Evolutionary conservation across 2,113 vertebrate species (phyloP), one percentile per base, ranked within the genome.

Genomic region (Psettodes erumei): DNA sequence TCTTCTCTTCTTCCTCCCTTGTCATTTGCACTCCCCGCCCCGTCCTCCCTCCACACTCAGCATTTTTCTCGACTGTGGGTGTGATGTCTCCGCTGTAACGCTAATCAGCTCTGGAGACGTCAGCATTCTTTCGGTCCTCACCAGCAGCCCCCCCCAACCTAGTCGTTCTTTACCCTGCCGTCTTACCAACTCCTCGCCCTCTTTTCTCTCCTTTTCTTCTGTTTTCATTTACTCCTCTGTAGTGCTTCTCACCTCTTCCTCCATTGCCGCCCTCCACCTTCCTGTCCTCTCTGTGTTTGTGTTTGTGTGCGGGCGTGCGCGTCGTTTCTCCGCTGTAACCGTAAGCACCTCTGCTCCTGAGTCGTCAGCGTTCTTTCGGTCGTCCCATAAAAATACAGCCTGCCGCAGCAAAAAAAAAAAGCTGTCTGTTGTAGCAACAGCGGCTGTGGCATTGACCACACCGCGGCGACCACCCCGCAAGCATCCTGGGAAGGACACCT

Each of bases 21-120:
- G 89, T 92, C 88, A 90, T 87, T 89, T 92, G 82, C 77, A 79
- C 59, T 71, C 79, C n/a, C 65, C 79, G 32, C 58, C 68, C 75
- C 35, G 15, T 74, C 77, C 71, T 85, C 84, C 72, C 81, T 88
- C 75, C 23, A 70, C 42, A 72, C 92, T 94, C 92, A 92, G 94
- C 94, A 71, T 91, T 92, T 93, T 83, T 89, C 75, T 88, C 66
- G 77, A 65, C 87, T 93, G 90, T 93, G 92, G 90, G 92, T 92
- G 90, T 91, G 90, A 92, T 93, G 90, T 92, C 89, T 91, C 82
- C 75, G 86, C 88, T 90, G 87, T 90, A 91, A 90, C 85, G 78
- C 87, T 92, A 93, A 92, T 93, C 91, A 89, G 89, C 90, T 92
- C 88, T 90, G 86, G 90, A 90, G 90, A 91, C 81, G 88, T 93